A percentile compares a stretch with the other conserved stretches of the same genome.
Conservation (phyloP, 2,888 invertebrate genomes). For the Caenorhabditis japonica region DNA sequence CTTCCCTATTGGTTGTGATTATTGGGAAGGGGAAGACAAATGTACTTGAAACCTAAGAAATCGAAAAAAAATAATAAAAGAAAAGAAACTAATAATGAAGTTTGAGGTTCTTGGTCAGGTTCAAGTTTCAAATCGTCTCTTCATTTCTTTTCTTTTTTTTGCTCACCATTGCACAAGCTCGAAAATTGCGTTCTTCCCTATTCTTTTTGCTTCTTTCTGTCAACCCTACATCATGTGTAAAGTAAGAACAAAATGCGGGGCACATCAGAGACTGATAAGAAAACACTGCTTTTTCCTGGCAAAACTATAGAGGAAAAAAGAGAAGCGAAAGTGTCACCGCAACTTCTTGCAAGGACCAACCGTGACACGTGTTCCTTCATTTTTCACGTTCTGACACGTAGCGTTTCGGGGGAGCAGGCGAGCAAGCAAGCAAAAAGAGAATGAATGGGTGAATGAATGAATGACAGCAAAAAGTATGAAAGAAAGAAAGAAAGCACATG, state of each 20-base stretch:
- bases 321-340: conserved; percentile 16
- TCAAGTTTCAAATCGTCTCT: conserved; percentile 46
- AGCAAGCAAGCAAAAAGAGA: background rate
- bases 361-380: conserved; percentile 38
- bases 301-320: conserved; percentile 7
- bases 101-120: conserved; percentile 1
- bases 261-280: conserved; percentile 43
- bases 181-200: conserved; percentile 32
- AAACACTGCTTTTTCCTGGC: conserved; percentile 27
- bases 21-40: too few species aligned
- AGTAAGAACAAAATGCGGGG: conserved; percentile 34
- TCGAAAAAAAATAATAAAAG: conserved; percentile 17
- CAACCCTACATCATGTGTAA: conserved; percentile 26
- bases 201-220: conserved; percentile 9
- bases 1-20: conserved; percentile 33
- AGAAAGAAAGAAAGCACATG: too few species aligned
- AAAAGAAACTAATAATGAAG: background rate
- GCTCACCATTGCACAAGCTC: conserved; percentile 3
- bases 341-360: conserved; percentile 40
- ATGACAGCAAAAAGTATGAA: too few species aligned
- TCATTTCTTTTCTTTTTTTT: too few species aligned
- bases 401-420: conserved; percentile 1
- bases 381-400: conserved; percentile 35
- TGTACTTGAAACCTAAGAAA: too few species aligned
- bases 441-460: too few species aligned